Evolutionary conservation across 2,797 vertebrate genomes (phyloP).

Genomic region (Manis crassicaudata): DNA sequence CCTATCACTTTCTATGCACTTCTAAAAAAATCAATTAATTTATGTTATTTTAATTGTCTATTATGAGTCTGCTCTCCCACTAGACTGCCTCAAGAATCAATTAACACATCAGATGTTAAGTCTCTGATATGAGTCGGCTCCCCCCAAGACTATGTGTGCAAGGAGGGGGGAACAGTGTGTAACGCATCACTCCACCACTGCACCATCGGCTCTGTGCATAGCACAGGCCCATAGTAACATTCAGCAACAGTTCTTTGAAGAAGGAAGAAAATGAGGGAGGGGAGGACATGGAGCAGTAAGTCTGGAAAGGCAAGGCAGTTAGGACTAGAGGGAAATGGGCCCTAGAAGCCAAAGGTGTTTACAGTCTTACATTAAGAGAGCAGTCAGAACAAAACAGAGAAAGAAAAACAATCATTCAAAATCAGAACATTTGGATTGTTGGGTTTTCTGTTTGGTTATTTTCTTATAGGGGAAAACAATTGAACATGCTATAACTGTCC

Average conservation of each 20-base stretch:
- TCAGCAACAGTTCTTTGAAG: neutral
- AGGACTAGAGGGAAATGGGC: neutral
- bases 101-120: neutral
- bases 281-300: neutral
- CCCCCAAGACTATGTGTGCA: accelerated
- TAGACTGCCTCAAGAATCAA: neutral
- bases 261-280: neutral
- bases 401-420: neutral
- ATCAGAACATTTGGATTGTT: neutral
- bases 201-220: neutral
- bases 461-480: neutral
- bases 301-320: neutral
- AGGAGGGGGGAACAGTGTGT: neutral
- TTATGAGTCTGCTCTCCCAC: neutral
- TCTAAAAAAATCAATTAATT: neutral
- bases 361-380: neutral
- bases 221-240: neutral
- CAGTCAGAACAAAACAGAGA: neutral
- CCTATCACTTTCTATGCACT: neutral
- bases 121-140: neutral
- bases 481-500: neutral
- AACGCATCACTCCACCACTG: accelerated
- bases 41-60: neutral
- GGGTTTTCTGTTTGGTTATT: neutral
- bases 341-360: neutral